Conservation (phyloP, 2,797 vertebrate genomes). For the Gastrophryne carolinensis region DNA sequence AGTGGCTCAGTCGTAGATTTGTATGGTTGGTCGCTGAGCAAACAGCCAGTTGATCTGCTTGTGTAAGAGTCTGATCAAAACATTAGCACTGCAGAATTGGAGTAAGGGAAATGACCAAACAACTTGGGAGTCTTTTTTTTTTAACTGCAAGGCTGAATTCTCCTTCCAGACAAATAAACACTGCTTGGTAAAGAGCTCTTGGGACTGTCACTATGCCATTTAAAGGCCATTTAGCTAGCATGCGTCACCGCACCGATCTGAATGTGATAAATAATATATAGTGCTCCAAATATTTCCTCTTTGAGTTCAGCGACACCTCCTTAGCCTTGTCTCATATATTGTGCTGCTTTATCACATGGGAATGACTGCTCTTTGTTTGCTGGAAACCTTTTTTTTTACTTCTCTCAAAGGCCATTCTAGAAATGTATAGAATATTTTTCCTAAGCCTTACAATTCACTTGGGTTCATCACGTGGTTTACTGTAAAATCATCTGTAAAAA, state of each 20-base stretch:
- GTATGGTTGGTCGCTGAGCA: no score
- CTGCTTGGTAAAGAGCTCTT: neutral
- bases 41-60: no score
- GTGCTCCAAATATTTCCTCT: slow-evolving; percentile 33
- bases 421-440: neutral
- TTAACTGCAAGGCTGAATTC: neutral
- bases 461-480: neutral
- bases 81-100: no score
- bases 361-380: slow-evolving; percentile 29
- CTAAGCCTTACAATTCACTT: neutral
- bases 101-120: no score
- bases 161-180: neutral
- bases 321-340: slow-evolving; percentile 46
- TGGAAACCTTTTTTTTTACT: slow-evolving; percentile 8
- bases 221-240: slow-evolving; percentile 35
- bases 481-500: no score
- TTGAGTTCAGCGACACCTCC: slow-evolving; percentile 42
- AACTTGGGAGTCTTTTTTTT: neutral
- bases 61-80: no score
- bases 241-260: neutral
- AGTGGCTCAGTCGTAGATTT: no score
- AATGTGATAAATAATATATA: slow-evolving; percentile 41
- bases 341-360: slow-evolving; percentile 30
- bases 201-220: slow-evolving; percentile 36
- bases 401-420: neutral